These are phyloP conservation scores for Drepanosiphum platanoidis DNA, from an alignment of 2,888 invertebrate genomes.

Conservation along the genomic window DNA sequence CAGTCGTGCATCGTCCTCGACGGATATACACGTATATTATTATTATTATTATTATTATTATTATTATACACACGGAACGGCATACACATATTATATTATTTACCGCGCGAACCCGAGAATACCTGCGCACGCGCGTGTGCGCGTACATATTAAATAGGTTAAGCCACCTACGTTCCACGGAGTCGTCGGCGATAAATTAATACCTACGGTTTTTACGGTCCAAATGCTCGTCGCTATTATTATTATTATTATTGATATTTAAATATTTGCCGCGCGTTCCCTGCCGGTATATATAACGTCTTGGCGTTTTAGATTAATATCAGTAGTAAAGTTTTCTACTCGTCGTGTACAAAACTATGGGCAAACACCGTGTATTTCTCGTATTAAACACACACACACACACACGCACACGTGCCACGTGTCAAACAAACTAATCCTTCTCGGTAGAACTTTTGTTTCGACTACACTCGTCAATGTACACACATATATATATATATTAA, in stretches of 20 bases:
- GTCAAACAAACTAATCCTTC: constrained; percentile 35
- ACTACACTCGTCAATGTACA: background rate
- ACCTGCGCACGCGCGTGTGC: background rate
- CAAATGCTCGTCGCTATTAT: background rate
- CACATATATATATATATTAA: background rate
- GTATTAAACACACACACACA: background rate
- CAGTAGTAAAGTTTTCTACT: constrained; percentile 29
- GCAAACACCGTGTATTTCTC: constrained; percentile 9
- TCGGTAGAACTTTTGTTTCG: constrained; percentile 22
- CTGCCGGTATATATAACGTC: background rate
- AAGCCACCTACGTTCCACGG: background rate
- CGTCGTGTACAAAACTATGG: constrained; percentile 21
- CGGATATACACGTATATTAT: background rate
- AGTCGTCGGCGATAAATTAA: background rate
- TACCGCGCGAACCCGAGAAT: background rate
- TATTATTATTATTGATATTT: constrained; percentile 28
- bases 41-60: no score
- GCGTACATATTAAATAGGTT: background rate
- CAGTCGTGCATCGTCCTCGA: background rate
- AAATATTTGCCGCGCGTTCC: background rate
- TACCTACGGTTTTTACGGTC: background rate
- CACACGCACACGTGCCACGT: background rate
- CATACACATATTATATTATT: no score
- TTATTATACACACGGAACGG: background rate
- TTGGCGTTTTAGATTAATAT: constrained; percentile 30